Evolutionary conservation across 2,888 invertebrate species (phyloP), one percentile per base, ranked within the genome.

Genomic region (Tetragnatha montana): DNA sequence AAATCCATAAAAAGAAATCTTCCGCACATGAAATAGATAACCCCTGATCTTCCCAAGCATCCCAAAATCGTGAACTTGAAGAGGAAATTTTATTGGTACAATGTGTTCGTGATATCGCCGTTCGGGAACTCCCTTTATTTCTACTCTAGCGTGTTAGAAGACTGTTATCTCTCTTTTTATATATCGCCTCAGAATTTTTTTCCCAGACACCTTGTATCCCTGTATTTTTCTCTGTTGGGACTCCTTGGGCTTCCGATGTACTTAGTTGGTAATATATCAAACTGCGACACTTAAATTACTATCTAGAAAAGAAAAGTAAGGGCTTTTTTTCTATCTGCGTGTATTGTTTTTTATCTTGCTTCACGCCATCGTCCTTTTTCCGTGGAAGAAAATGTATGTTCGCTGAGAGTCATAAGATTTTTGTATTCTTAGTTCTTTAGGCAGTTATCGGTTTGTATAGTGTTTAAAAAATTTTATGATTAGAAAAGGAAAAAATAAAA

Each of bases 271-370:
- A 71, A 71, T 71, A 12, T 50, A 71, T 71, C 50, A 81, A 19
- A 19, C 50, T 6, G 17, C 47, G 71, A 81, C 73, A 81, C 21
- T 50, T 81, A 71, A 71, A 81, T 81, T 81, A 70, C 81, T 3
- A 21, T 71, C 71, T 81, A 50, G 22, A 12, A 21, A 73, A 73
- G n/a, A 12, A 60, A 60, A 60, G 17, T 17, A 69, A 80, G 7
- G 8, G 60, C 17, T 49, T 51, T 78, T 78, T 51, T 78, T 22
- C 19, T 60, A 19, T 19, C 12, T 21, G 7, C 21, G 0, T 19
- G 12, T 21, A 51, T 60, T 78, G 47, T 78, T 19, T 60, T 50
- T 21, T 17, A 78, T 14, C 6, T 78, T 47, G 8, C 12, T 3
- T 10, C 60, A 60, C 60, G 17, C 60, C 12, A 10, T 6, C 60